Percentiles rank a stretch among this genome's conserved stretches.
Conservation (phyloP, 2,797 vertebrate genomes). For the Rhinichthys osculus region DNA sequence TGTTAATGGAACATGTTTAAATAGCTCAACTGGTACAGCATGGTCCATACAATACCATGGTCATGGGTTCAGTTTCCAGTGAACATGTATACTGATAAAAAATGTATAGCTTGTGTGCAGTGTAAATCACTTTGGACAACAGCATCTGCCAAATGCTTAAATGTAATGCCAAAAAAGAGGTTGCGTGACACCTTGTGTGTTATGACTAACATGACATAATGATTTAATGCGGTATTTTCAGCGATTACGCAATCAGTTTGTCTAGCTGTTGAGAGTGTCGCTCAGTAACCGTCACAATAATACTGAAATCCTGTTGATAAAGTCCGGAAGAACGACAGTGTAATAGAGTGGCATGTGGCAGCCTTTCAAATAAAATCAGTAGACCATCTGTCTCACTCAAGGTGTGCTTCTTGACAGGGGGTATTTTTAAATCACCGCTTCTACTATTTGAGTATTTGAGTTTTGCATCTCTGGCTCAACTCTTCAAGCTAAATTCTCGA, state of each 20-base stretch:
- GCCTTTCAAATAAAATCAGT: constrained; percentile 60
- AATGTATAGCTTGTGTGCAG: background rate
- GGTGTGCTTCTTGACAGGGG: constrained; percentile 51
- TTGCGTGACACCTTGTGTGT: background rate
- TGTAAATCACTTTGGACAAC: constrained; percentile 7
- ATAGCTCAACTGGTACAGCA: background rate
- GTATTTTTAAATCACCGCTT: constrained; percentile 44
- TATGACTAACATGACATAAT: background rate
- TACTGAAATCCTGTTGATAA: constrained; percentile 14
- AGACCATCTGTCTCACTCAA: constrained; percentile 60
- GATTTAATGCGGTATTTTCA: constrained; percentile 9
- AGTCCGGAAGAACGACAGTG: constrained; percentile 20
- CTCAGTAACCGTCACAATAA: constrained; percentile 31
- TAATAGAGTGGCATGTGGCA: constrained; percentile 50
- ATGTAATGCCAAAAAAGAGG: background rate
- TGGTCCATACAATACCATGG: background rate
- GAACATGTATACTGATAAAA: constrained; percentile 12
- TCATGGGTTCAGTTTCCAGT: constrained; percentile 9
- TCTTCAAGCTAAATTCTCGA: constrained; percentile 26
- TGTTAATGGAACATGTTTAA: constrained; percentile 14
- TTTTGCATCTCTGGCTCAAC: constrained; percentile 37
- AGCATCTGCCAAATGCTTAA: background rate
- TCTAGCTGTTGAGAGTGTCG: constrained; percentile 8
- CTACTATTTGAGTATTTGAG: background rate
- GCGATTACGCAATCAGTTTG: background rate